Evolutionary conservation across 2,113 vertebrate genomes (phyloP).

Genomic region (Halcyon malimbica): DNA sequence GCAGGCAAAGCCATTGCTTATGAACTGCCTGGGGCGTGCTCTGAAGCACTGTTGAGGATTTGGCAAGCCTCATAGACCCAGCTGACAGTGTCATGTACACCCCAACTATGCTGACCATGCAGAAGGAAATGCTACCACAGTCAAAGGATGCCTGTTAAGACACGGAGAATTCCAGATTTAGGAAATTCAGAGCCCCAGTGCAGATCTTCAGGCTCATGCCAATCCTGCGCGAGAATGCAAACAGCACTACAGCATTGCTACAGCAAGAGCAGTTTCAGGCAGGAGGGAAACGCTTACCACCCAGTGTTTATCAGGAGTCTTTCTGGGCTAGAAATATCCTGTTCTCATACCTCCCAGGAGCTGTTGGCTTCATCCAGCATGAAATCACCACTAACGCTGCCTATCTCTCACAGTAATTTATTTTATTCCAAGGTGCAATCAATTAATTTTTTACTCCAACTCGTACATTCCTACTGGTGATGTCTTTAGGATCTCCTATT

Average conservation of each 20-base stretch:
- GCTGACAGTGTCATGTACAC: background rate
- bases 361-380: slow-evolving; percentile 8
- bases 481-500: background rate
- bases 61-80: background rate
- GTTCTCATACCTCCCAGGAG: background rate
- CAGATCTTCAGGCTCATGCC: background rate
- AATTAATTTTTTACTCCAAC: slow-evolving; percentile 12
- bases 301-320: background rate
- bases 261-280: background rate
- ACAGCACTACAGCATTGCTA: rapidly evolving
- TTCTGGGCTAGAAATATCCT: slow-evolving; percentile 2
- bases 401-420: background rate
- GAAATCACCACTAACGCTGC: background rate
- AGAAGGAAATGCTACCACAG: background rate
- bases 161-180: background rate
- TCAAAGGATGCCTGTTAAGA: background rate
- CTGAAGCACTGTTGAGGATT: background rate
- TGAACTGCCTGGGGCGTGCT: background rate
- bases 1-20: background rate
- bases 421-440: slow-evolving; percentile 17
- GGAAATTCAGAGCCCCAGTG: background rate
- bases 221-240: background rate
- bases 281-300: background rate
- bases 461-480: background rate
- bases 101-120: background rate